These are phyloP conservation scores for Leptopilina drosophilae DNA, from an alignment of 2,888 invertebrate genomes.

Conservation along the genomic window DNA sequence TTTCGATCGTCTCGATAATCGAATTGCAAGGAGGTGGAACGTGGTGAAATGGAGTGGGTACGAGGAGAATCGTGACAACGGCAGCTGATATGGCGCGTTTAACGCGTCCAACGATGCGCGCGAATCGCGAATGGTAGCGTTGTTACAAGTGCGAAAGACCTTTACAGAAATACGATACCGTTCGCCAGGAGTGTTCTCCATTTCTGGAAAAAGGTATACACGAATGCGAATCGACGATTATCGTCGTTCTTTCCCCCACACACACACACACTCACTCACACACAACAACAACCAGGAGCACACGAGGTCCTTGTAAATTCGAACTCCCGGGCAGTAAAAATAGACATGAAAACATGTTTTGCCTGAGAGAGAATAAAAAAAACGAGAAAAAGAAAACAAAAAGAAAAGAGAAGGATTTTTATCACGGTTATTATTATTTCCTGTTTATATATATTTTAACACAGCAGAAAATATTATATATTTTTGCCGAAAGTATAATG, in stretches of 20 bases:
- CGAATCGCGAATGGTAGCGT: slow-evolving; percentile 70
- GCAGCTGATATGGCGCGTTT: slow-evolving; percentile 66
- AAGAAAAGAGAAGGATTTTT: not conserved
- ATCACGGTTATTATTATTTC: slow-evolving; percentile 19
- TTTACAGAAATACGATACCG: slow-evolving; percentile 60
- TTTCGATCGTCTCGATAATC: slow-evolving; percentile 56
- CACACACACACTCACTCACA: too few species aligned
- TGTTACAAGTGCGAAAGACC: slow-evolving; percentile 65
- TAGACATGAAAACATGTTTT: slow-evolving; percentile 24
- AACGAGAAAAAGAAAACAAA: too few species aligned
- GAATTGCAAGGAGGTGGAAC: slow-evolving; percentile 50
- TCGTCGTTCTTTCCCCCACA: slow-evolving; percentile 16
- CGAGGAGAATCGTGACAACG: slow-evolving; percentile 59
- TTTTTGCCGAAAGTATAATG: too few species aligned
- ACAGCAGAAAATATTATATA: too few species aligned
- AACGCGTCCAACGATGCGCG: slow-evolving; percentile 68
- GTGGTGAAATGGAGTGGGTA: slow-evolving; percentile 41
- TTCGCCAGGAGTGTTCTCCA: slow-evolving; percentile 32
- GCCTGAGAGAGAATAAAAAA: slow-evolving; percentile 3
- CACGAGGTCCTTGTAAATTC: slow-evolving; percentile 35
- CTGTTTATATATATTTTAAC: not conserved
- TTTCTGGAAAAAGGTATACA: slow-evolving; percentile 36
- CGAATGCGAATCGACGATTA: slow-evolving; percentile 57
- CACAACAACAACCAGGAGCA: slow-evolving; percentile 7
- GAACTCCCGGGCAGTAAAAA: slow-evolving; percentile 22